Base-by-base conservation (phyloP, 2,113 vertebrate genomes). In the Prionailurus viverrinus region DNA sequence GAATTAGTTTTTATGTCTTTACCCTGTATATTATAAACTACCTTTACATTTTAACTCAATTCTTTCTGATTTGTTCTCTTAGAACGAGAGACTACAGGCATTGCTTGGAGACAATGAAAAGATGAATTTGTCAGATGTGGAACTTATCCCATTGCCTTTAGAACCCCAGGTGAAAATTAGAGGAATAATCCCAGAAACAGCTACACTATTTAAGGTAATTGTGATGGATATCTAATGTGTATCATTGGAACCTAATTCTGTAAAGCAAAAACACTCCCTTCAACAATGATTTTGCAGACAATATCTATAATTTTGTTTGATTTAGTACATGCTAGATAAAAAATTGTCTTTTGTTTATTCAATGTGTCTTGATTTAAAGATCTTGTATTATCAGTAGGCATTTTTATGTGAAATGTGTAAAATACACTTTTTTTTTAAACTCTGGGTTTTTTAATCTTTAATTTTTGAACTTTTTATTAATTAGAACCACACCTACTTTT, bases 61-160 rank as follows among this genome's bases (percentile, higher is more conserved):
- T 23, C 48, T 91, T 97, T 55, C 86, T 94, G 33, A 76, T 95
- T 96, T 90, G 2, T 91, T 98, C 14, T 97, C 41, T 85, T 84
- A 99, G 99, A 99, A 99, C 39, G 99, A 99, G 98, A 99, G 99
- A 53, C 98, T 99, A 83, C 99, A 99, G 98, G 99, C 99, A 11
- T 98, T 99, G 94, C 98, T 99, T 98, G 99, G 99, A 45, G 99
- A 99, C 98, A 99, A 99, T 12, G 99, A 99, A 97, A 99, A 99
- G 98, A 99, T 99, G 98, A 99, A 99, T 89, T 99, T 99, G 31
- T 99, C 99, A 1, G 99, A 99, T 90, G 99, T 99, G 66, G 99
- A 99, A 97, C 99, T 99, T 21, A 99, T 99, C 85, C 99, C 99
- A 21, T 99, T 99, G 66, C 99, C 99, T 41, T 98, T 99, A 98